These are phyloP conservation scores for Drosophila atripex DNA, from an alignment of 2,888 invertebrate species.

Conservation along the genomic window DNA sequence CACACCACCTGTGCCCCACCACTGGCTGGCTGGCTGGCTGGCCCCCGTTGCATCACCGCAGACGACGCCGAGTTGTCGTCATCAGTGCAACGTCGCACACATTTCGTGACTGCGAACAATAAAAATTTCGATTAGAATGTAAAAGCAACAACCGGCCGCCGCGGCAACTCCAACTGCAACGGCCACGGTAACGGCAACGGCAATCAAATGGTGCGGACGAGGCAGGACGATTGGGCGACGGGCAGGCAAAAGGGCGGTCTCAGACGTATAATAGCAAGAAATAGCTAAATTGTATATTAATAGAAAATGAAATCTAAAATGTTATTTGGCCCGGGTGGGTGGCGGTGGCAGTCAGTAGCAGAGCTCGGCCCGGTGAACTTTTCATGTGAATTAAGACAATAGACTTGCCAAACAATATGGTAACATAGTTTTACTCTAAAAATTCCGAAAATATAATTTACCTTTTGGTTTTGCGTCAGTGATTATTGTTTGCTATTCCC, in stretches of 20 bases:
- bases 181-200: slow-evolving; percentile 61
- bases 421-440: slow-evolving; percentile 1
- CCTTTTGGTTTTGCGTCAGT: slow-evolving; percentile 2
- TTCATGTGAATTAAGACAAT: neutral
- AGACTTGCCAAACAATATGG: neutral
- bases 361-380: neutral
- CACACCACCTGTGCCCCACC: slow-evolving; percentile 29
- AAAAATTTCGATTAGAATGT: slow-evolving; percentile 79
- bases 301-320: slow-evolving; percentile 74
- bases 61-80: slow-evolving; percentile 44
- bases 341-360: neutral
- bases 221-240: neutral
- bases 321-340: slow-evolving; percentile 30
- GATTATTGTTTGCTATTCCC: slow-evolving; percentile 22
- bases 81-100: slow-evolving; percentile 57
- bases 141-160: slow-evolving; percentile 61
- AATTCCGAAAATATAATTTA: neutral
- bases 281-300: slow-evolving; percentile 74
- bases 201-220: slow-evolving; percentile 65
- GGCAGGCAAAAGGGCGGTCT: slow-evolving; percentile 10
- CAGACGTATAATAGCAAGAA: slow-evolving; percentile 57
- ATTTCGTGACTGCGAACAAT: slow-evolving; percentile 76
- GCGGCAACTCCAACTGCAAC: slow-evolving; percentile 46
- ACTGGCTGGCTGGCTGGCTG: slow-evolving; percentile 1
- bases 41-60: slow-evolving; percentile 34